phyloP scores from a whole-genome alignment of 2,797 vertebrate genomes.

The Chelmon rostratus region DNA sequence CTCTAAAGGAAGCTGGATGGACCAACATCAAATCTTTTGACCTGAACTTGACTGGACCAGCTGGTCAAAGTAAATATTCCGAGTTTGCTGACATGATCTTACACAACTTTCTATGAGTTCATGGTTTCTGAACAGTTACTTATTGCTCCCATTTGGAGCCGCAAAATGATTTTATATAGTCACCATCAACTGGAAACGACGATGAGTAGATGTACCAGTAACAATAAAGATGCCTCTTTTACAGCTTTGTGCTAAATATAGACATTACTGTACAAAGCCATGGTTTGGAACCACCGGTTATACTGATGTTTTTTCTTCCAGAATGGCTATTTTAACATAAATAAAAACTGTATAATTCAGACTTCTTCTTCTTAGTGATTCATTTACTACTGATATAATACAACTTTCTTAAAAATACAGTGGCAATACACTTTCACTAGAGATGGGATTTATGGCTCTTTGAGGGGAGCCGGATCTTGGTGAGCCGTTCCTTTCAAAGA shows the following conservation, averaged over 20 bases:
- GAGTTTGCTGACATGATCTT: constrained; percentile 10
- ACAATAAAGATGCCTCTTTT: background rate
- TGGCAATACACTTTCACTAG: no score
- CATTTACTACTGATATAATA: background rate
- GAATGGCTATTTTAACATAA: no score
- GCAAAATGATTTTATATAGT: background rate
- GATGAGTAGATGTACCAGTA: background rate
- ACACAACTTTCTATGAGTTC: background rate
- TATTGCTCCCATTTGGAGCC: constrained; percentile 2
- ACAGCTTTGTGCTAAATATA: background rate
- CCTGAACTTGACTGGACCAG: background rate
- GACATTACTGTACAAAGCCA: background rate
- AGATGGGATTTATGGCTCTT: no score
- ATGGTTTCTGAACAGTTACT: background rate
- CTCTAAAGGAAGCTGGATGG: background rate
- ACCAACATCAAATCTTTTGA: background rate
- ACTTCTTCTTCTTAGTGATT: background rate
- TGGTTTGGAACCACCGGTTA: background rate
- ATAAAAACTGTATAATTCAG: no score
- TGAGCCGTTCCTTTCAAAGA: no score
- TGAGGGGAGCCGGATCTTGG: no score
- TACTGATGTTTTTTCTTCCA: background rate
- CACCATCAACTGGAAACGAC: background rate
- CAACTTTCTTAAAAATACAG: background rate
- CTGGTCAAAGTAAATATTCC: background rate